A percentile compares a stretch with the other conserved stretches of the same genome.
Evolutionary conservation across 2,113 vertebrate genomes (phyloP).

Genomic region (Gobiocypris rarus): DNA sequence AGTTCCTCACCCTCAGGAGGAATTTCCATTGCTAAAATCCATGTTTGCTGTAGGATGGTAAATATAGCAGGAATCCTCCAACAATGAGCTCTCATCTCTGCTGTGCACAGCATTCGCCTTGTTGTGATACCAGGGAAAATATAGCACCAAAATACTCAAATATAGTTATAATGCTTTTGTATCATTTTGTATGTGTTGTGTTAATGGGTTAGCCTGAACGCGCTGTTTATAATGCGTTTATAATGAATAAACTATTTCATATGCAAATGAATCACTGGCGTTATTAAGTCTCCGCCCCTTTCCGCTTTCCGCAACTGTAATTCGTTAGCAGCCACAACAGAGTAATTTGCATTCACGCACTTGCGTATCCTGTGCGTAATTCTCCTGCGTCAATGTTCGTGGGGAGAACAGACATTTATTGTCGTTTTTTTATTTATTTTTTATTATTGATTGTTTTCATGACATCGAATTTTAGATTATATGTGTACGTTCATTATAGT

Average conservation of each 20-base stretch:
- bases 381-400: not conserved
- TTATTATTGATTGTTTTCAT: too few species aligned
- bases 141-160: not conserved
- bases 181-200: not conserved
- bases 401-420: not conserved
- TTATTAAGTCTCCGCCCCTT: slow-evolving; percentile 7
- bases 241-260: not conserved
- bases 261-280: not conserved
- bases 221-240: not conserved
- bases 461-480: not conserved
- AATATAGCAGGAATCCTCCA: slow-evolving; percentile 57
- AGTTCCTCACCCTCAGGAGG: slow-evolving; percentile 86
- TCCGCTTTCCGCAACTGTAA: not conserved
- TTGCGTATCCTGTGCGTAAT: not conserved
- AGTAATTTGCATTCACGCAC: not conserved
- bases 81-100: slow-evolving; percentile 76
- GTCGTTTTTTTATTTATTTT: not conserved
- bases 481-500: not conserved
- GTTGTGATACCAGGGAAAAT: slow-evolving; percentile 17
- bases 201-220: not conserved
- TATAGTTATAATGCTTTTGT: not conserved
- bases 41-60: slow-evolving; percentile 75
- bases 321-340: not conserved
- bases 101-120: slow-evolving; percentile 58
- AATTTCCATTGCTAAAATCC: slow-evolving; percentile 81